Evolutionary conservation across 1,140 invertebrate genomes (phyloP), one percentile per base, ranked within the genome.

Genomic region (Solenopsis invicta): DNA sequence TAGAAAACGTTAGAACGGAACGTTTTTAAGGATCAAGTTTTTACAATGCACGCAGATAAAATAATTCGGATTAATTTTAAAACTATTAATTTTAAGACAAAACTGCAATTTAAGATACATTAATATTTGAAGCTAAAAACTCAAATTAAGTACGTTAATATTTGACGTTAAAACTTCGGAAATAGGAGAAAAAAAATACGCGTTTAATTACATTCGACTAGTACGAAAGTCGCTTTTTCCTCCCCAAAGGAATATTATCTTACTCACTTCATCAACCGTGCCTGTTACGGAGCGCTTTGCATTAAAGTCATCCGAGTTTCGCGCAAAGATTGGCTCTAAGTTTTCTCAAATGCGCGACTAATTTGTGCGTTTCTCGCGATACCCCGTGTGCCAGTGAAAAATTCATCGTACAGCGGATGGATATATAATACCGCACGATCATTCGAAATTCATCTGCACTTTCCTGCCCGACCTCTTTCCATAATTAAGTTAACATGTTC

Each of bases 401-500:
- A 84, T 74, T 84, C 9, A 84, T 59, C 10, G 52, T n/a, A 41
- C 12, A 45, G 12, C 18, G n/a, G 41, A 75, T 50, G 67, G 74
- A n/a, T n/a, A n/a, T 74, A 84, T 81, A 81, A 81, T 81, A 64
- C 16, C 48, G 56, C 41, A 13, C 37, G 16, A 45, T 29, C 9
- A 2, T 13, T 52, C 2, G 24, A 74, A 74, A 82, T 82, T 74
- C 69, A 45, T 13, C 24, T 3, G 45, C 41, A 13, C 37, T 41
- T 45, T 45, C 18, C 52, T 41, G 10, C n/a, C 29, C 61, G 29
- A 41, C 52, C 50, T 72, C 52, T 34, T 69, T 50, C 41, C 56
- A 84, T 75, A 84, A 84, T 84, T 74, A 84, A 84, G 54, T 75
- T 84, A 75, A 75, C 54, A 56, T 75, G 21, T 41, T 75, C 54